Evolutionary conservation across 2,113 vertebrate genomes (phyloP).

Genomic region (Pelobates fuscus): DNA sequence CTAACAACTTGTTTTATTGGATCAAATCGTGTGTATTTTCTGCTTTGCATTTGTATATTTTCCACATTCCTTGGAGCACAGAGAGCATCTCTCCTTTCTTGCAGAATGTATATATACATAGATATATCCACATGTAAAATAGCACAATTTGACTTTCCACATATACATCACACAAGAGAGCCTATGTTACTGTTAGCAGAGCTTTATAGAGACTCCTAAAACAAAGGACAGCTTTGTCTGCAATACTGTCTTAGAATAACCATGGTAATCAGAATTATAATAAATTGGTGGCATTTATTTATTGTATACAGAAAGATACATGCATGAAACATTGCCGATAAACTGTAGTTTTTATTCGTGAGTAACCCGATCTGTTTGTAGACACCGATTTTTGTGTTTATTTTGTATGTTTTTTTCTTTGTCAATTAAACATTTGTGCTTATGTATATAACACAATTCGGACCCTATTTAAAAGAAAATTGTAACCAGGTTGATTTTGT

Average conservation of each 20-base stretch:
- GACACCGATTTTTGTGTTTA: background rate
- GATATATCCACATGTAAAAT: conserved; percentile 21
- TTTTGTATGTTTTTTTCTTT: conserved; percentile 4
- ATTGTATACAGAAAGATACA: conserved; percentile 48
- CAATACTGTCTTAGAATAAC: background rate
- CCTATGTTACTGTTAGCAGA: background rate
- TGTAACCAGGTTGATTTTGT: conserved; percentile 5
- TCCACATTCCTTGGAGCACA: background rate
- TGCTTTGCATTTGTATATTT: conserved; percentile 30
- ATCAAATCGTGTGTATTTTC: background rate
- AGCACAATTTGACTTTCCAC: background rate
- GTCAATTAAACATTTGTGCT: conserved; percentile 37
- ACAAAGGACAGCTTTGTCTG: too few relatives aligned
- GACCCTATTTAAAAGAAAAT: conserved; percentile 22
- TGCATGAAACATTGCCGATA: conserved; percentile 41
- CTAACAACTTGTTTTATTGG: conserved; percentile 5
- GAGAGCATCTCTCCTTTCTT: conserved; percentile 10
- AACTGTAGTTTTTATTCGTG: conserved; percentile 15
- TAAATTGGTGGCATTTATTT: conserved; percentile 43
- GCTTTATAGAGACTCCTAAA: too few relatives aligned
- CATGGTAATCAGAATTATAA: conserved; percentile 5
- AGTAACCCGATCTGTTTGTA: conserved; percentile 20
- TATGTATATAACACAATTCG: conserved; percentile 31
- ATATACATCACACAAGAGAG: background rate
- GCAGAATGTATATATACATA: background rate